Base-by-base conservation (phyloP, 2,888 invertebrate species). In the Atherix ibis region DNA sequence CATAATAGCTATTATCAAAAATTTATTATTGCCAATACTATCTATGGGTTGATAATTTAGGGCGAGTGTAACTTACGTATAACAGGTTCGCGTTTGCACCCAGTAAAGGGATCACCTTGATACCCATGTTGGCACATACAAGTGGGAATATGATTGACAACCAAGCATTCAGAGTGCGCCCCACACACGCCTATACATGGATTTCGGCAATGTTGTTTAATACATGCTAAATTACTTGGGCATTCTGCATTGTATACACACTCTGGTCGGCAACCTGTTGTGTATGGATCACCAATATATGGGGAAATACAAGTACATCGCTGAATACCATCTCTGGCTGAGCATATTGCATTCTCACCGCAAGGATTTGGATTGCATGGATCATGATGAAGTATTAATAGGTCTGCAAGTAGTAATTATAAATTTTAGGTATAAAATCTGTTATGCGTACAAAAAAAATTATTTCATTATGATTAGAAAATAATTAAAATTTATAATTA, bases 141-240 rank as follows among this genome's bases (percentile, higher is more conserved):
- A 5, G 76, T 71, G 13, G 88, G 85, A 38, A 84, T 66, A 49
- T 89, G 88, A 51, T 82, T 83, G 3, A 76, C 72, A 0, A 85
- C 84, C 19, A 68, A 66, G 51, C 89, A 89, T 56, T 82, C 76
- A 6, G 88, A 82, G 48, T 84, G 83, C 1, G 72, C 56, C 4
- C 87, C 88, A 50, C 89, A 89, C 33, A 82, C 68, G 35, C 85
- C 84, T 40, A 73, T 76, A 49, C 87, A 89, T 5, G 87, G 87
- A 62, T 87, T 78, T 46, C 84, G 68, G 46, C 88, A 88, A 52
- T 85, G 81, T 48, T 82, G 81, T 37, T 82, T 79, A 29, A 85
- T 66, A 53, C 87, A 88, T 24, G 84, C 76, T 40, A 82, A 61
- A 48, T 76, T 68, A 44, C 72, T 74, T 5, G 79, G 68, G 53